Evolutionary conservation across 1,140 invertebrate species (phyloP), one percentile per base, ranked within the genome.

Genomic region (Paralvinella palmiformis): DNA sequence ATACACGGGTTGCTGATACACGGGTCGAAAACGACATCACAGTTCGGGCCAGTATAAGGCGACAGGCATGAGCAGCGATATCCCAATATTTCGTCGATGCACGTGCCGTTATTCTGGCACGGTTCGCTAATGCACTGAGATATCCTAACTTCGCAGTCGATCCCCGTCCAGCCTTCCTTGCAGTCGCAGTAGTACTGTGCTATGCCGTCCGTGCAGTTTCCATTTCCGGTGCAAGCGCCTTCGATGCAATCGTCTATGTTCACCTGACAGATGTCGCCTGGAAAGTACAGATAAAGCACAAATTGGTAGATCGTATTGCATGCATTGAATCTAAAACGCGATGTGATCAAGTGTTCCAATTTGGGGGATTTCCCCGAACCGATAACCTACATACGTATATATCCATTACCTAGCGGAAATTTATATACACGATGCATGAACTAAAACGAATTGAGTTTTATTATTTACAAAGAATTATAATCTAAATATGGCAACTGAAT

Each of bases 31-130:
- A 62, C 32, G 10, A 45, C 33, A 20, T 66, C 64, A 36, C 64
- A 66, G 29, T 41, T 36, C 10, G 64, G 5, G 29, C 62, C 62
- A n/a, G 62, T 64, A 35, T 64, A 64, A 33, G 45, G 37, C n/a
- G 31, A 20, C 7, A 20, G 27, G 37, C 62, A 64, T 3, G 20
- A 29, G 35, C 62, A 64, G 15, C 44, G 32, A 33, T 60, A 61
- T 17, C 57, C 41, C 10, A 36, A 35, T 15, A 55, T 60, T 6
- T 29, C 56, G 29, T 41, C 37, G 10, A 41, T 41, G 37, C 37
- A 41, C 10, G 10, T 10, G 37, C 37, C 37, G 10, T n/a, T n/a
- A 41, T 41, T 41, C 37, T 41, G 37, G n/a, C 37, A 41, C 10
- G 37, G 37, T 10, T 41, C n/a, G 37, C 10, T 10, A 10, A 10